Evolutionary conservation across 1,140 invertebrate genomes (phyloP).

Genomic region (Augochlora pura): DNA sequence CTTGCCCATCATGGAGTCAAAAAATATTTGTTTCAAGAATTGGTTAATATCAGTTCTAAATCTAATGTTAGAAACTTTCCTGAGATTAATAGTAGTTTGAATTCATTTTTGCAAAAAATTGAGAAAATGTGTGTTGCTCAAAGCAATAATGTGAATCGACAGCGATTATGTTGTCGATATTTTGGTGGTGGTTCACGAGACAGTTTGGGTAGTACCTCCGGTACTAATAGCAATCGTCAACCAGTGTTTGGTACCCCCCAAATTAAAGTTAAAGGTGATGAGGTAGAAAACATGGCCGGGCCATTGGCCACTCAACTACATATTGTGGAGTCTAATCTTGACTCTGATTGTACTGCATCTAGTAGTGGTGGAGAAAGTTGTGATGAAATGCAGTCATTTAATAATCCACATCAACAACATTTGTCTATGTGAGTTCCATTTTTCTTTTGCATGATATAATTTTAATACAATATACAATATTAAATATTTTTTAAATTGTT

Average conservation of each 20-base stretch:
- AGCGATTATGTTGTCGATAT: slow-evolving; percentile 78
- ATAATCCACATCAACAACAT: slow-evolving; percentile 87
- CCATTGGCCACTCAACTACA: slow-evolving; percentile 86
- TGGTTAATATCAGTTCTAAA: slow-evolving; percentile 72
- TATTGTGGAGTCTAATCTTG: slow-evolving; percentile 87
- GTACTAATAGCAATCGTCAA: slow-evolving; percentile 62
- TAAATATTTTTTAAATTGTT: neutral
- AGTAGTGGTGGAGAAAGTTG: slow-evolving; percentile 96
- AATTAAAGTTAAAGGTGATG: slow-evolving; percentile 80
- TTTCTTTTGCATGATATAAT: slow-evolving; percentile 1
- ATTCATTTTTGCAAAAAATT: slow-evolving; percentile 74
- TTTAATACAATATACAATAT: slow-evolving; percentile 14
- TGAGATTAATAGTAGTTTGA: slow-evolving; percentile 68
- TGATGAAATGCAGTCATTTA: slow-evolving; percentile 92
- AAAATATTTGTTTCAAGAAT: slow-evolving; percentile 75
- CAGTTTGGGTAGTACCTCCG: slow-evolving; percentile 69
- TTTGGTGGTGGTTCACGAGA: slow-evolving; percentile 84
- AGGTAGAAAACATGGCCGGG: slow-evolving; percentile 85
- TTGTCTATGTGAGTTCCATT: slow-evolving; percentile 87
- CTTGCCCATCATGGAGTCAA: slow-evolving; percentile 83
- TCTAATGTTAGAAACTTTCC: slow-evolving; percentile 69
- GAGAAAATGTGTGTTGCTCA: slow-evolving; percentile 75
- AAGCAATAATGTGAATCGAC: slow-evolving; percentile 73
- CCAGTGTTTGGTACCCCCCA: slow-evolving; percentile 78
- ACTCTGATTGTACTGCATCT: slow-evolving; percentile 95